Base-by-base conservation (phyloP, 2,888 invertebrate genomes). In the Pycnomerus fuliginosus region DNA sequence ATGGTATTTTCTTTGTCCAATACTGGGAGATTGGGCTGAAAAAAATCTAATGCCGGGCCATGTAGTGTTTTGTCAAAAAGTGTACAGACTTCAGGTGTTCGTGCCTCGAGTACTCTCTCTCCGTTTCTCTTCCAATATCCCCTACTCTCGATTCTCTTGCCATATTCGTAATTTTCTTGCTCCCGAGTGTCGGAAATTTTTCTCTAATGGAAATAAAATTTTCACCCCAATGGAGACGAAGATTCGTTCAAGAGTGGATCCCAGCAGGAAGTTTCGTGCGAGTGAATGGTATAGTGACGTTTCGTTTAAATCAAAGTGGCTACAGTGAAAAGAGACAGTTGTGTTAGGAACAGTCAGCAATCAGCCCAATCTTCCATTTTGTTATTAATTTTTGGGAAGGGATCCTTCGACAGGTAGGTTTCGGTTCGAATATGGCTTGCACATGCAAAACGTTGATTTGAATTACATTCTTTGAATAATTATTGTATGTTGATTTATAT, bases 1-100 rank as follows among this genome's bases (percentile, higher is more conserved):
- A 39, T 50, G 46, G 48, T 42, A 44, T 51, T 46, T 50, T 53
- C 30, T 39, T 41, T 40, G 39, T 46, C 44, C 44, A 34, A 50
- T 43, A 48, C 45, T 76, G 79, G 76, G 79, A 77, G 79, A 73
- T 76, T 78, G 79, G 80, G 77, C 80, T 78, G 78, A 76, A 56
- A 20, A 20, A n/a, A 52, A 51, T 38, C 20, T 30, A 11, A 24
- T 35, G 7, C 25, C 20, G 23, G 25, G 27, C 12, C 12, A 13
- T 16, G 56, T 55, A 51, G 46, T 53, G 41, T 46, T 38, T 31
- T 49, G 32, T 37, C 25, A 40, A 24, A 34, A 40, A 49, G 48
- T 48, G 54, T 48, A 32, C 46, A 47, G 35, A 50, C 43, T 31
- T 32, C 39, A 50, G 41, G 48, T 48, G 33, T 36, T 25, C 23